Evolutionary conservation across 2,888 invertebrate species (phyloP).

Genomic region (Parnassius smintheus): DNA sequence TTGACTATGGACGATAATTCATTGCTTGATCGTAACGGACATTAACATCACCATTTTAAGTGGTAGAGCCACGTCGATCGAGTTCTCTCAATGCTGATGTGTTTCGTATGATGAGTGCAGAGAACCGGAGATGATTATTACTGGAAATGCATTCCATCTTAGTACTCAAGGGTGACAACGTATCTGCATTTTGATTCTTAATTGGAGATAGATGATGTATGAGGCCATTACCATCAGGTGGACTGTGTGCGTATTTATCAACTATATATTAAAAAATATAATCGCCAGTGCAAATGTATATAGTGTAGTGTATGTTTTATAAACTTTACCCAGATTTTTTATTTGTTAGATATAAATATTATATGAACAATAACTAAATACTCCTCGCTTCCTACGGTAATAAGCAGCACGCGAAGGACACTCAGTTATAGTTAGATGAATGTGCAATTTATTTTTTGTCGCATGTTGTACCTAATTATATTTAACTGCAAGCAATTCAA

Average conservation of each 20-base stretch:
- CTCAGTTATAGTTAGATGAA: not conserved
- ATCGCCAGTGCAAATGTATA: constrained; percentile 13
- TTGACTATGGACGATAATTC: constrained; percentile 16
- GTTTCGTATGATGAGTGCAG: too few species aligned
- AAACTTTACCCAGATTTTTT: not conserved
- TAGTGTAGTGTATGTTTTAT: not conserved
- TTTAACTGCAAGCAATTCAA: constrained; percentile 1
- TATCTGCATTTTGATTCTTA: too few species aligned
- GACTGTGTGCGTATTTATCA: too few species aligned
- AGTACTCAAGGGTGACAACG: too few species aligned
- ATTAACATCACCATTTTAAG: too few species aligned
- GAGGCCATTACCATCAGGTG: too few species aligned
- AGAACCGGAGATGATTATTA: too few species aligned
- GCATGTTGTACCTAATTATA: not conserved
- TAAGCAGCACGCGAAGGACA: not conserved
- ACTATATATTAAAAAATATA: not conserved
- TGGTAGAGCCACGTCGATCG: too few species aligned
- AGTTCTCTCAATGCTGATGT: too few species aligned
- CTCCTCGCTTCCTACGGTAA: not conserved
- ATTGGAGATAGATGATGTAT: too few species aligned
- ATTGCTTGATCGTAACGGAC: too few species aligned
- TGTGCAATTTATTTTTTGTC: constrained; percentile 5
- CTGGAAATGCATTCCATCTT: too few species aligned
- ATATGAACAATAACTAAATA: not conserved
- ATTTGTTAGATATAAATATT: not conserved